phyloP scores from a whole-genome alignment of 2,888 invertebrate genomes.

The Agrotis exclamationis region DNA sequence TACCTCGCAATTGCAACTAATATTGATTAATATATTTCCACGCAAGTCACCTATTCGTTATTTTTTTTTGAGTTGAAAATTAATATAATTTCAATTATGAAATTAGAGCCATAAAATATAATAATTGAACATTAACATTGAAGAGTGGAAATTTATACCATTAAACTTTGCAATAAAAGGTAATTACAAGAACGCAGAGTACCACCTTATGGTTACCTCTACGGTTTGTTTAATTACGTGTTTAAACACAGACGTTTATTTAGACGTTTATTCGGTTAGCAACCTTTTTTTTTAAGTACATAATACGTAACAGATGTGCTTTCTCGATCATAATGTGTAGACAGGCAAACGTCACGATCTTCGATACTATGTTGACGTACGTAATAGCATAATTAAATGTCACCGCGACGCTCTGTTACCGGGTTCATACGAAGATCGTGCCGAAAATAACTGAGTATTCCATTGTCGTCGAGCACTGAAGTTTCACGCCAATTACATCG shows the following conservation, averaged over 20 bases:
- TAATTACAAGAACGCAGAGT: constrained; percentile 6
- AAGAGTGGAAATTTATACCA: constrained; percentile 20
- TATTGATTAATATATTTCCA: background rate
- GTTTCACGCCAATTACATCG: constrained; percentile 58
- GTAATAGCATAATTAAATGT: constrained; percentile 64
- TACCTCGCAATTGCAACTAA: constrained; percentile 9
- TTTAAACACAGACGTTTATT: constrained; percentile 32
- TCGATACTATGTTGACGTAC: constrained; percentile 64
- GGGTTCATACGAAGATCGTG: constrained; percentile 53
- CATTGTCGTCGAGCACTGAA: constrained; percentile 46
- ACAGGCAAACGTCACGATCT: constrained; percentile 61
- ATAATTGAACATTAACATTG: constrained; percentile 1
- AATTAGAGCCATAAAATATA: too few relatives aligned
- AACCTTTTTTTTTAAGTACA: constrained; percentile 49
- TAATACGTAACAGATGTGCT: constrained; percentile 45
- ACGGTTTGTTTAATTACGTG: constrained; percentile 50
- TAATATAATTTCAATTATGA: too few relatives aligned
- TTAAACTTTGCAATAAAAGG: background rate
- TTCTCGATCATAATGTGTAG: constrained; percentile 50
- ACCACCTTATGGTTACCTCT: constrained; percentile 19
- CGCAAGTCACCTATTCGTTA: background rate
- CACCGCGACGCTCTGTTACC: constrained; percentile 60
- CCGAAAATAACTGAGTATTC: constrained; percentile 57
- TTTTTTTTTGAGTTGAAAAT: constrained; percentile 1
- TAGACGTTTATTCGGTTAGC: constrained; percentile 44